A percentile compares a stretch with the other conserved stretches of the same genome.
These are phyloP conservation scores for Rhabdornis inornatus DNA, from an alignment of 2,113 vertebrate genomes.

Conservation along the genomic window DNA sequence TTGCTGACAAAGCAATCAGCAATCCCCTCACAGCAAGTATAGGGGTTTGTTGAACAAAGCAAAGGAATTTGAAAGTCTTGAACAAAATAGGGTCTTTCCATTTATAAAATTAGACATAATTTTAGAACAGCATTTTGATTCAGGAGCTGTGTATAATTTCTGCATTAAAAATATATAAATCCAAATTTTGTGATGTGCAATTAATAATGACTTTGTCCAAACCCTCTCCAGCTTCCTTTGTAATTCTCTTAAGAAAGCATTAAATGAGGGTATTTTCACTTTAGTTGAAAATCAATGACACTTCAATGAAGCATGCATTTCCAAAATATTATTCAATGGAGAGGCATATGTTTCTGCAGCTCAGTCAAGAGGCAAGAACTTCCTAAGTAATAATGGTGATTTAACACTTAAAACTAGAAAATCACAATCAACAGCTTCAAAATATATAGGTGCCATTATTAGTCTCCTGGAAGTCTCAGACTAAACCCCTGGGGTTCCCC, in stretches of 20 bases:
- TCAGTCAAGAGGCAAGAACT: conserved; percentile 6
- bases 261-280: conserved; percentile 73
- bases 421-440: background rate
- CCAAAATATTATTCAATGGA: conserved; percentile 66
- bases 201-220: conserved; percentile 76
- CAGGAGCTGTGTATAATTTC: conserved; percentile 48
- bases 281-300: conserved; percentile 77
- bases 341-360: conserved; percentile 37
- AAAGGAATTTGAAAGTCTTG: conserved; percentile 53
- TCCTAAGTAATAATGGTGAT: conserved; percentile 14
- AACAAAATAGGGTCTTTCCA: conserved; percentile 35
- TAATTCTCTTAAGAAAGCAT: conserved; percentile 74
- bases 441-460: background rate
- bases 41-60: conserved; percentile 49
- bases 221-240: conserved; percentile 56
- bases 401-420: conserved; percentile 16
- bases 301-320: conserved; percentile 71
- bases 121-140: conserved; percentile 67
- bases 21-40: conserved; percentile 29
- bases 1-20: conserved; percentile 64
- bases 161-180: conserved; percentile 71
- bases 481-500: background rate
- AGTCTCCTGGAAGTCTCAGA: background rate
- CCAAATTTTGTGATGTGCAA: conserved; percentile 70
- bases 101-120: conserved; percentile 61